phyloP scores from a whole-genome alignment of 2,113 vertebrate genomes.

The Corythaeola cristata region DNA sequence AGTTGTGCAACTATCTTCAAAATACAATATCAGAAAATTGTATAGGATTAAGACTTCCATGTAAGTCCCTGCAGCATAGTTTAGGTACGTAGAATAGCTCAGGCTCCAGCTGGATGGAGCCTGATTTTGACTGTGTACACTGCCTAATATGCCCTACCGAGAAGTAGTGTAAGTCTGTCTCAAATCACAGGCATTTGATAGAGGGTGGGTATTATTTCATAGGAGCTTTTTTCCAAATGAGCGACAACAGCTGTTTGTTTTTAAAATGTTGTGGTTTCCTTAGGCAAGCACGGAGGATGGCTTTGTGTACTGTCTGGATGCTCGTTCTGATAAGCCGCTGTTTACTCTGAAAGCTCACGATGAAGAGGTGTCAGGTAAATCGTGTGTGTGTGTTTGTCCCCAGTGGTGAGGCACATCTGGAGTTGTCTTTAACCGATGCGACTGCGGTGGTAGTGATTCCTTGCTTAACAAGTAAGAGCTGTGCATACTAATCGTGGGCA shows the following conservation, averaged over 20 bases:
- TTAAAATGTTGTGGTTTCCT: neutral
- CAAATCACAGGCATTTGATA: neutral
- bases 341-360: slow-evolving; percentile 94
- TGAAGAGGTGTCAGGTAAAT: slow-evolving; percentile 90
- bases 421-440: neutral
- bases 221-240: neutral
- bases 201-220: neutral
- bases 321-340: slow-evolving; percentile 91
- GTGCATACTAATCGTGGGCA: neutral
- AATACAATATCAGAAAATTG: neutral
- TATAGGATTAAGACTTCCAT: neutral
- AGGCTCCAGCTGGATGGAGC: neutral
- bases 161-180: neutral
- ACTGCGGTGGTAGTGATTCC: neutral
- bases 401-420: neutral
- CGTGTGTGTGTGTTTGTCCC: neutral
- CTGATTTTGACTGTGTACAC: neutral
- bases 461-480: neutral
- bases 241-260: neutral
- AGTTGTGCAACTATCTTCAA: neutral
- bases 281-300: slow-evolving; percentile 97
- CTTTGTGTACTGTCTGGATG: slow-evolving; percentile 95
- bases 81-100: neutral
- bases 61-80: neutral
- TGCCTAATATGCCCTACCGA: neutral